These are phyloP conservation scores for Balaeniceps rex DNA, from an alignment of 2,113 vertebrate genomes.

Conservation along the genomic window DNA sequence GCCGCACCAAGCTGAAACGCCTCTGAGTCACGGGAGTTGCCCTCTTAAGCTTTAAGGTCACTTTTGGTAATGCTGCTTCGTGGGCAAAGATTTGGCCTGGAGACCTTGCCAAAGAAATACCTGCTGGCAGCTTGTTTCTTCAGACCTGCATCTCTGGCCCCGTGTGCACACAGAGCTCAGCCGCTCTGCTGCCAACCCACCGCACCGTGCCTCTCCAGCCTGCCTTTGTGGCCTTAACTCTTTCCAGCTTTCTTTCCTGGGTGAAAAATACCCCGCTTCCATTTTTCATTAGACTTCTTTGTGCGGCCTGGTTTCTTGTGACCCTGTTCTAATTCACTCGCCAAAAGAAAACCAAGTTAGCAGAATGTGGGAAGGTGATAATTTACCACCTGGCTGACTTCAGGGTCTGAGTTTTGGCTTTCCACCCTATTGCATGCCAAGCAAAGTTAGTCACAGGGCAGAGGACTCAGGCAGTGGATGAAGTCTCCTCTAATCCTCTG, in stretches of 20 bases:
- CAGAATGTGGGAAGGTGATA: neutral
- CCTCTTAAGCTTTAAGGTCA: neutral
- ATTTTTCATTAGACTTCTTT: neutral
- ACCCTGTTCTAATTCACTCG: neutral
- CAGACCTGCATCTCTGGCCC: neutral
- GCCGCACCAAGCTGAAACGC: neutral
- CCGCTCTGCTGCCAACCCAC: neutral
- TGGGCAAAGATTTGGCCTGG: neutral
- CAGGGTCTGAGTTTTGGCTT: neutral
- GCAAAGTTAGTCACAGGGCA: neutral
- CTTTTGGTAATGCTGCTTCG: neutral
- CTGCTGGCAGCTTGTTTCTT: neutral
- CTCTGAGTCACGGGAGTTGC: neutral
- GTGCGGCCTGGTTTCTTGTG: neutral
- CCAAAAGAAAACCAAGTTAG: slow-evolving; percentile 11
- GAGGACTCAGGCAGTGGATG: neutral
- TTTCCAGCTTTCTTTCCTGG: neutral
- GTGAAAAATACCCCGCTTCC: neutral
- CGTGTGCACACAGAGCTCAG: accelerated
- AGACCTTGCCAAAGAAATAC: neutral
- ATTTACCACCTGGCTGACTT: neutral
- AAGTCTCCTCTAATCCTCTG: neutral
- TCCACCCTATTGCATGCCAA: neutral
- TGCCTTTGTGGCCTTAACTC: neutral
- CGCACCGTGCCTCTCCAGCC: accelerated